These are phyloP conservation scores for Amphipoea lucens DNA, from an alignment of 2,888 invertebrate genomes.

Conservation along the genomic window DNA sequence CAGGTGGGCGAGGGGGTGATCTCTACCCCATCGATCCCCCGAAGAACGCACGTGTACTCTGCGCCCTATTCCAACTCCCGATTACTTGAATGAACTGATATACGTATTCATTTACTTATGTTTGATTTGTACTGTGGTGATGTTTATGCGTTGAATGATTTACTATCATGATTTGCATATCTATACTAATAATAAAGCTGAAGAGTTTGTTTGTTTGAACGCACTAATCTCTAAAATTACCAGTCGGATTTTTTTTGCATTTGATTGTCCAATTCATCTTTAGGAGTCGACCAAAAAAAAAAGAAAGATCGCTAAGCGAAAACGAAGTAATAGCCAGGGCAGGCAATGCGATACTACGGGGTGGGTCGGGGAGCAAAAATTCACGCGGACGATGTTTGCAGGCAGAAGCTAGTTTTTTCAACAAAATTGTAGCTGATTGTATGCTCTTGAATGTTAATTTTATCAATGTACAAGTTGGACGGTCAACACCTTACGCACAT, in stretches of 20 bases:
- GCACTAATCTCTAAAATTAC: background rate
- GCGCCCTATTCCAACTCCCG: conserved; percentile 62
- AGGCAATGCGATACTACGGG: background rate
- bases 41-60: conserved; percentile 63
- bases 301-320: background rate
- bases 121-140: background rate
- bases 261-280: background rate
- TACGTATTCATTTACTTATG: background rate
- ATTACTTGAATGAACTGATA: conserved; percentile 62
- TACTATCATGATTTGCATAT: background rate
- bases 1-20: conserved; percentile 68
- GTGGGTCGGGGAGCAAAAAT: background rate
- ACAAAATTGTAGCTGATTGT: background rate
- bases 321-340: background rate
- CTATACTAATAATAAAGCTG: background rate
- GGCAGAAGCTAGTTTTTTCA: background rate
- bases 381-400: background rate
- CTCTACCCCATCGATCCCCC: conserved; percentile 61
- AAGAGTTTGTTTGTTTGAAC: background rate
- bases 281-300: background rate
- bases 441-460: too few species aligned
- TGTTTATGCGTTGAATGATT: background rate
- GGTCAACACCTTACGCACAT: background rate
- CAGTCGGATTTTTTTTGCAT: background rate
- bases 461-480: background rate